Conservation (phyloP, 2,888 invertebrate species). For the Drosophila acutilabella region DNA sequence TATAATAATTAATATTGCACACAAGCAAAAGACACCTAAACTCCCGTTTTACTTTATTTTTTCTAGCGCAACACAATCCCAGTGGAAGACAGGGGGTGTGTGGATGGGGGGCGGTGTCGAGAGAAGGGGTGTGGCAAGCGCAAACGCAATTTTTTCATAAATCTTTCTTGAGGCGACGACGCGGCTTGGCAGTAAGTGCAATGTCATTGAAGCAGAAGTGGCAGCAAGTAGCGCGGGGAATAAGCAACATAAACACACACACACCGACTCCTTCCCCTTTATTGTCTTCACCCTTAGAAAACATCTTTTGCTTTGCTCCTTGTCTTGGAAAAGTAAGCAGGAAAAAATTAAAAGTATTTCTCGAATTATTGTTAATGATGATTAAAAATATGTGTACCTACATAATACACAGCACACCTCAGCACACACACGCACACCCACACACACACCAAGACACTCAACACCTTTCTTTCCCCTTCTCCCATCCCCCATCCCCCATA, state of each 20-base stretch:
- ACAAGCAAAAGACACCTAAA: conserved; percentile 58
- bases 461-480: not conserved
- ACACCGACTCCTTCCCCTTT: conserved; percentile 23
- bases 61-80: conserved; percentile 38
- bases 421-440: conserved; percentile 45
- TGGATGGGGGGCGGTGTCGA: not conserved
- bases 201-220: conserved; percentile 75
- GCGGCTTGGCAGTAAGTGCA: conserved; percentile 67
- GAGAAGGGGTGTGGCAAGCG: conserved; percentile 23
- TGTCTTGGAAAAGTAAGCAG: conserved; percentile 44
- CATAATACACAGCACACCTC: conserved; percentile 63
- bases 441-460: conserved; percentile 15
- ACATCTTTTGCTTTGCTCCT: conserved; percentile 12
- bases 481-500: not conserved
- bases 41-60: conserved; percentile 4
- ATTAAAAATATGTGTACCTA: conserved; percentile 81
- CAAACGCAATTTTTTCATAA: conserved; percentile 74
- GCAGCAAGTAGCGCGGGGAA: conserved; percentile 64
- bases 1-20: conserved; percentile 82
- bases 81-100: conserved; percentile 17
- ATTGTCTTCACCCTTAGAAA: not conserved
- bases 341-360: conserved; percentile 79
- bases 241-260: conserved; percentile 37
- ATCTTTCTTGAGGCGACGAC: conserved; percentile 60
- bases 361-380: conserved; percentile 84